Conservation (phyloP, 2,888 invertebrate species). For the Druceiella hillmani region DNA sequence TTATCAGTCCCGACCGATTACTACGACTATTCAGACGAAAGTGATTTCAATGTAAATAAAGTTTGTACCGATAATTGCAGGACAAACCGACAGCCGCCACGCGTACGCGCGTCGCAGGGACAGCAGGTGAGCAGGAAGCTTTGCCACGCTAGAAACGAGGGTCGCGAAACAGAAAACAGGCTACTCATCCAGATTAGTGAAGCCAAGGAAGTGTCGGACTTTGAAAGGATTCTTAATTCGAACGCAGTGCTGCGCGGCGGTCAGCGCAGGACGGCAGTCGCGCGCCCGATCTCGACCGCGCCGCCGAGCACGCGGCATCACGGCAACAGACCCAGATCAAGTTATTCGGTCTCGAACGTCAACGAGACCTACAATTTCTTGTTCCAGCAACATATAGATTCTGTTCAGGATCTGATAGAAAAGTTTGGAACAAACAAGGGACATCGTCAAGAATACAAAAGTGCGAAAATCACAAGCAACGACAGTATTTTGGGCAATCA, state of each 20-base stretch:
- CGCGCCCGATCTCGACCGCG: slow-evolving; percentile 32
- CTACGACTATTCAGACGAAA: too few relatives aligned
- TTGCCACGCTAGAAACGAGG: slow-evolving; percentile 32
- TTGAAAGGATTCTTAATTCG: slow-evolving; percentile 59
- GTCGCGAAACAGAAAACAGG: slow-evolving; percentile 43
- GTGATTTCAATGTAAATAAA: too few relatives aligned
- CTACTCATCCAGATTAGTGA: slow-evolving; percentile 53
- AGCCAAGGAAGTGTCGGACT: slow-evolving; percentile 56
- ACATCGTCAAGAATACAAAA: slow-evolving; percentile 11
- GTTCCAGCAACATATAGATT: slow-evolving; percentile 41
- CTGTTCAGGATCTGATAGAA: slow-evolving; percentile 41
- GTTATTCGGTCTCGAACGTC: slow-evolving; percentile 42
- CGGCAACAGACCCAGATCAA: slow-evolving; percentile 34
- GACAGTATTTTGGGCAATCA: slow-evolving; percentile 34
- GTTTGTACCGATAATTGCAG: too few relatives aligned
- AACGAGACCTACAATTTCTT: slow-evolving; percentile 44
- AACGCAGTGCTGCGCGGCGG: slow-evolving; percentile 48
- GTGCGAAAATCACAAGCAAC: slow-evolving; percentile 27
- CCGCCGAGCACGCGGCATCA: slow-evolving; percentile 23
- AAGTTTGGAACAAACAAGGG: slow-evolving; percentile 30
- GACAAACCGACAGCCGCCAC: too few relatives aligned
- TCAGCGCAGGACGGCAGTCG: slow-evolving; percentile 28
- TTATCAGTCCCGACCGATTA: too few relatives aligned
- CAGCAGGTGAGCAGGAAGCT: too few relatives aligned
- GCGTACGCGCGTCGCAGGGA: too few relatives aligned